Conservation (phyloP, 2,797 vertebrate genomes). For the Cheirogaleus major region DNA sequence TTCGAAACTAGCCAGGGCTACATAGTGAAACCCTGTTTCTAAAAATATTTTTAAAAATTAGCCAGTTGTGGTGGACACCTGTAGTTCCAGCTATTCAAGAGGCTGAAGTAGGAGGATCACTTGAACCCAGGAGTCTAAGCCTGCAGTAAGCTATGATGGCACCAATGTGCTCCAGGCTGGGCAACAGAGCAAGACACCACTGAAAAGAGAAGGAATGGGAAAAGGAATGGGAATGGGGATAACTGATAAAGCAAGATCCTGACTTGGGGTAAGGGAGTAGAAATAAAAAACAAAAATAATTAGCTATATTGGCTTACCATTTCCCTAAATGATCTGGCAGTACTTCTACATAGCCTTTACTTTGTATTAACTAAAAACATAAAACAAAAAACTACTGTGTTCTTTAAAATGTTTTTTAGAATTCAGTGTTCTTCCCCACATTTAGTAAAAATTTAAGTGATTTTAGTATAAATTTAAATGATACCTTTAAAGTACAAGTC, state of each 20-base stretch:
- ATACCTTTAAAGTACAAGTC: constrained; percentile 91
- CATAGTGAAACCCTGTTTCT: no score
- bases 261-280: neutral
- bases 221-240: neutral
- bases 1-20: no score
- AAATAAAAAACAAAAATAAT: neutral
- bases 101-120: neutral
- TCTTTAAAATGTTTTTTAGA: neutral
- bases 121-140: neutral
- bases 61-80: no score
- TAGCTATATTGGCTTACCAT: neutral
- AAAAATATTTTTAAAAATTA: no score
- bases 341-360: neutral
- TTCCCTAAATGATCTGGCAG: neutral
- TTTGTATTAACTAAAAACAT: neutral
- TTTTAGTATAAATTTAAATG: constrained; percentile 41
- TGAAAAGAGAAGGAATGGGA: neutral
- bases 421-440: neutral
- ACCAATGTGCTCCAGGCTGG: no score
- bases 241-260: constrained; percentile 7
- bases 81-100: no score
- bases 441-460: neutral
- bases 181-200: no score
- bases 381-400: neutral
- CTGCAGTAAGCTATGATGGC: no score